Base-by-base conservation (phyloP, 2,113 vertebrate species). In the Anser brachyrhynchus region DNA sequence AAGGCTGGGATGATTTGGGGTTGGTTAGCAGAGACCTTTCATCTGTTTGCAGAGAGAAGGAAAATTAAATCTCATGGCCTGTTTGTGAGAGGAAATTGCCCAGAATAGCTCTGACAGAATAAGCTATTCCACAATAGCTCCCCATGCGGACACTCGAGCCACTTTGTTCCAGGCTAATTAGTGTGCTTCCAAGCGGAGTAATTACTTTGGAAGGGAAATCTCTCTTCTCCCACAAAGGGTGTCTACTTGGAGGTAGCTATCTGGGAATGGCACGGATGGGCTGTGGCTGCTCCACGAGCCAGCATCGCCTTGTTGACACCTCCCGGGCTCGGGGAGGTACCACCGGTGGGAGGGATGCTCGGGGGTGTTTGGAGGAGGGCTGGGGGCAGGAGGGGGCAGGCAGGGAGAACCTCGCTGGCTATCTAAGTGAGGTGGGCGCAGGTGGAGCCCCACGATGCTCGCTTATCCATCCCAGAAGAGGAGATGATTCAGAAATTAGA, bases 141-240 rank as follows among this genome's bases (percentile, higher is more conserved):
- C 91, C 95, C 93, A 89, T 92, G 89, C 0, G 54, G 93, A 91
- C 89, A 93, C 90, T 93, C 13, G 8, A 96, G 89, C 89, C 89
- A 95, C 96, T 96, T 96, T 95, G 89, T 96, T 95, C 95, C 95
- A 89, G 92, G 94, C 92, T 95, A 95, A 96, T 96, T 95, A 95
- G 92, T 95, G 96, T 90, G 90, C 94, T 96, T 97, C 95, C 91
- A 96, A 96, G 91, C 66, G 3, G 28, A 93, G 92, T 91, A 96
- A 95, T 93, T 96, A 87, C 82, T 77, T 94, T 96, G 89, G 93
- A 91, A 93, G 64, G 87, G 94, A 96, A 92, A 91, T 83, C 84
- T 96, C 90, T 92, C 89, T 46, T 94, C 87, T 92, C 51, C 92
- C 84, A 73, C 74, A 62, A 83, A 84, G 86, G 62, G 20, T 46